A percentile compares a stretch with the other conserved stretches of the same genome.
Evolutionary conservation across 2,113 vertebrate species (phyloP).

Genomic region (Ictalurus punctatus): DNA sequence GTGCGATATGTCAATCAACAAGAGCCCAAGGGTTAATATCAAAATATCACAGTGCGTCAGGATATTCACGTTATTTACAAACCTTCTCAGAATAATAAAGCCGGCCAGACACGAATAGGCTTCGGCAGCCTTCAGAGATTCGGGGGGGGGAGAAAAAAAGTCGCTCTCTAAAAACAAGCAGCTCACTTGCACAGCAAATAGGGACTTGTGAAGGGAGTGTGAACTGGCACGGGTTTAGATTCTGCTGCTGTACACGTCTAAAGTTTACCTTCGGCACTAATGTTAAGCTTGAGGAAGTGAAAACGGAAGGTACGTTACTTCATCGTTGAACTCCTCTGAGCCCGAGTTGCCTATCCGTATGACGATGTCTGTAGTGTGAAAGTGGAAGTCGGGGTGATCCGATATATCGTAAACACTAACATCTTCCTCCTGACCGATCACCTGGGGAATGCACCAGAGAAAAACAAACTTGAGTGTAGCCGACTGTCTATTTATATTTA

Average conservation of each 20-base stretch:
- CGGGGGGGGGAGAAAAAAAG: neutral
- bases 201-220: neutral
- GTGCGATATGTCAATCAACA: neutral
- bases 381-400: slow-evolving; percentile 96
- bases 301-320: slow-evolving; percentile 57
- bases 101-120: neutral
- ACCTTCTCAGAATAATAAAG: neutral
- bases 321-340: slow-evolving; percentile 69
- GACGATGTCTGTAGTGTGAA: slow-evolving; percentile 93
- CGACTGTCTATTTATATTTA: neutral
- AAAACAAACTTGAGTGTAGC: neutral
- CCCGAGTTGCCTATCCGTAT: slow-evolving; percentile 94
- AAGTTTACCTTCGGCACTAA: neutral
- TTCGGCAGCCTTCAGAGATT: neutral
- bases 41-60: neutral
- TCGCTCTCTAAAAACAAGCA: neutral
- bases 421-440: slow-evolving; percentile 90
- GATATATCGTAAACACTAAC: slow-evolving; percentile 97
- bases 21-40: neutral
- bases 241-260: neutral
- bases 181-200: neutral
- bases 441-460: slow-evolving; percentile 64
- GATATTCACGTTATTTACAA: neutral
- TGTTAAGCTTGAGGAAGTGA: neutral
- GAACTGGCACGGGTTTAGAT: neutral